Evolutionary conservation across 2,888 invertebrate species (phyloP).

Genomic region (Cerastis leucographa): DNA sequence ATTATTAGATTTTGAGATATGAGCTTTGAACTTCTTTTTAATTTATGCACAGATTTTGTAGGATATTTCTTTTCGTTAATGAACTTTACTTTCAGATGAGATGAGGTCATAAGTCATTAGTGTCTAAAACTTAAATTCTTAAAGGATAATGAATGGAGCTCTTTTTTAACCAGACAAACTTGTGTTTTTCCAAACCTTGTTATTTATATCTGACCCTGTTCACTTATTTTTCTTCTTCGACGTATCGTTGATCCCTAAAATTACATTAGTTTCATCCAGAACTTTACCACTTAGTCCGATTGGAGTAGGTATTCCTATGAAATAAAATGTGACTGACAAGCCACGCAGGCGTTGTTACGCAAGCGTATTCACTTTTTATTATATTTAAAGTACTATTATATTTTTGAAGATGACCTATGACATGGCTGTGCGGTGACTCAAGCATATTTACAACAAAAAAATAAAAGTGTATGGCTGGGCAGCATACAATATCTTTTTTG

Average conservation of each 20-base stretch:
- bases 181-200: not conserved
- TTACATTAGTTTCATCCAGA: not conserved
- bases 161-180: not conserved
- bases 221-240: not conserved
- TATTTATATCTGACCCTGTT: not conserved
- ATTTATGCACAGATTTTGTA: constrained; percentile 39
- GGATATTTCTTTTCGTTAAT: constrained; percentile 40
- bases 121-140: constrained; percentile 4
- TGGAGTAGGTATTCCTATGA: not conserved
- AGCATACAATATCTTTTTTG: not conserved
- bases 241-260: not conserved
- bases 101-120: constrained; percentile 29
- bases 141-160: not conserved
- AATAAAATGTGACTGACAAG: too few species aligned
- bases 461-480: not conserved
- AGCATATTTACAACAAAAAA: constrained; percentile 9
- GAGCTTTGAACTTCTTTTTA: constrained; percentile 50
- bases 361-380: not conserved
- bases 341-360: too few species aligned
- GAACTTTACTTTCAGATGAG: constrained; percentile 20
- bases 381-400: not conserved
- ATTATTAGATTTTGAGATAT: constrained; percentile 70
- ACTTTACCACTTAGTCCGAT: not conserved
- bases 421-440: not conserved
- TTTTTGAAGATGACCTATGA: not conserved